phyloP scores from a whole-genome alignment of 1,140 invertebrate species.

The Euwallacea similis region DNA sequence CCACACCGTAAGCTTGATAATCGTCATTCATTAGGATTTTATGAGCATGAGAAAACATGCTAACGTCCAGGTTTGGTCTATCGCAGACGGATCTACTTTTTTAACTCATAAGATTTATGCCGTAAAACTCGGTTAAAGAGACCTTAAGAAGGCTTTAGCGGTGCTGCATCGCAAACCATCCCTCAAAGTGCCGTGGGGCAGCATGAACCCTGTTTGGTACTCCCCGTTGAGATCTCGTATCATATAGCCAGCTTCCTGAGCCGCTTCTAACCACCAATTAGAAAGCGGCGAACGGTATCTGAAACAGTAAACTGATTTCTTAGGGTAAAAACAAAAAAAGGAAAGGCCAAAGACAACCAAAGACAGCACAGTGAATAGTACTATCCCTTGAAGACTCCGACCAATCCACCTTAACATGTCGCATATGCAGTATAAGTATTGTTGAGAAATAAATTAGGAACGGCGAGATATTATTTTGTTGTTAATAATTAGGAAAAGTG shows the following conservation, averaged over 20 bases:
- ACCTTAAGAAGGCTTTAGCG: constrained; percentile 73
- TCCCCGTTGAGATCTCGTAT: constrained; percentile 75
- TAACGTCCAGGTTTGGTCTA: constrained; percentile 74
- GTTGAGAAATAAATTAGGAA: not conserved
- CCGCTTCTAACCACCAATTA: constrained; percentile 68
- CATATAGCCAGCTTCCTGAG: constrained; percentile 69
- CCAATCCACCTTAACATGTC: not conserved
- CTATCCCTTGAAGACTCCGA: not conserved
- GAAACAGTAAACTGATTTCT: constrained; percentile 16
- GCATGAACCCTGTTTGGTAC: constrained; percentile 71
- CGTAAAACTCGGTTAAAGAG: not conserved
- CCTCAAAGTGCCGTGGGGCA: constrained; percentile 75
- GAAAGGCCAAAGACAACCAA: constrained; percentile 7
- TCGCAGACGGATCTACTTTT: constrained; percentile 62
- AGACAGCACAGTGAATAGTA: not conserved
- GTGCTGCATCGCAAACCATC: constrained; percentile 82
- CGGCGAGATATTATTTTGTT: not conserved
- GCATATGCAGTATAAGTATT: not conserved
- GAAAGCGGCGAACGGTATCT: constrained; percentile 64
- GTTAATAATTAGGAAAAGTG: too few species aligned
- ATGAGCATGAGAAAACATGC: constrained; percentile 63
- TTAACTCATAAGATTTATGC: not conserved
- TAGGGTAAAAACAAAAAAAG: constrained; percentile 8
- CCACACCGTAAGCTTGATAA: constrained; percentile 64
- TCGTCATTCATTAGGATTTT: constrained; percentile 64